Evolutionary conservation across 2,113 vertebrate genomes (phyloP).

Genomic region (Onychorhynchus coronatus): DNA sequence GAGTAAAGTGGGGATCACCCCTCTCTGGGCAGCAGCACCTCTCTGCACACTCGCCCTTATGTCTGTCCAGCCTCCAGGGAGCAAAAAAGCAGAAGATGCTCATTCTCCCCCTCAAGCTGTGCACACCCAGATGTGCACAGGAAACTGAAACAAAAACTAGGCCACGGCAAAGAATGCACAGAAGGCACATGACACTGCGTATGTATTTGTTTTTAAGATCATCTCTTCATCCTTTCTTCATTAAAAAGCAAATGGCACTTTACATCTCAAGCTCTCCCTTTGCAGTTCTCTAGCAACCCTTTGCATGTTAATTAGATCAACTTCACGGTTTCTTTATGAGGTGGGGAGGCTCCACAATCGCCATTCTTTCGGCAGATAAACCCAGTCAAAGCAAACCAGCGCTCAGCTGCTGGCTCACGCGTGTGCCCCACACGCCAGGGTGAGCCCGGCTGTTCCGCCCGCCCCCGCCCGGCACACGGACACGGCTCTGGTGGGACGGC

Average conservation of each 20-base stretch:
- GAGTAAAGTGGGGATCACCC: background rate
- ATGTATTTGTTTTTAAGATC: background rate
- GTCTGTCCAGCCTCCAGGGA: background rate
- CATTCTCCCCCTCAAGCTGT: background rate
- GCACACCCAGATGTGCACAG: background rate
- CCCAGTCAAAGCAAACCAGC: background rate
- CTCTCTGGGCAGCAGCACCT: background rate
- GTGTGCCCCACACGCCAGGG: fast-evolving
- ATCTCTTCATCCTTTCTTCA: background rate
- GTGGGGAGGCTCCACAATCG: background rate
- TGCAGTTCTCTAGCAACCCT: background rate
- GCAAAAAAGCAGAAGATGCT: background rate
- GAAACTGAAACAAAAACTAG: background rate
- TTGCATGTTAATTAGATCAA: background rate
- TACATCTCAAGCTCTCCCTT: fast-evolving
- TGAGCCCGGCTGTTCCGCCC: background rate
- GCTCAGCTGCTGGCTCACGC: fast-evolving
- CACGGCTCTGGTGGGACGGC: fast-evolving
- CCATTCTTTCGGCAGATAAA: background rate
- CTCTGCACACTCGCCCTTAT: fast-evolving
- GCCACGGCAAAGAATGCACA: fast-evolving
- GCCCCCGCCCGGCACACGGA: fast-evolving
- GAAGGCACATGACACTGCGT: fast-evolving
- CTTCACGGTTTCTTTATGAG: background rate
- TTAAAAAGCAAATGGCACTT: background rate